Percentiles rank a stretch among this genome's conserved stretches.
phyloP scores from a whole-genome alignment of 1,140 invertebrate species.

The Bathynomus jamesi region DNA sequence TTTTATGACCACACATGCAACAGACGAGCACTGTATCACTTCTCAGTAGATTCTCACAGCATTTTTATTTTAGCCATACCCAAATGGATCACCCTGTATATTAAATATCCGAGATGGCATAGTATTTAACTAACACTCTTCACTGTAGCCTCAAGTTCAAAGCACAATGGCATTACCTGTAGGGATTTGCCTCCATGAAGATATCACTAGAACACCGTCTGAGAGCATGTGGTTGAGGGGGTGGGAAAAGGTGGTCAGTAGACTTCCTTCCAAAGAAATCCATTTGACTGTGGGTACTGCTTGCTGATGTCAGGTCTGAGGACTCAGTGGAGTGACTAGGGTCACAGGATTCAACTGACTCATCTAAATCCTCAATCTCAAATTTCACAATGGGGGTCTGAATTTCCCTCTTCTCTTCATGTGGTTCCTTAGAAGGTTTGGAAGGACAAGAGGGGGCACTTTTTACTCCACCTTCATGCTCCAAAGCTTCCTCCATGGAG shows the following conservation, averaged over 20 bases:
- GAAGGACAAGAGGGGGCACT: background rate
- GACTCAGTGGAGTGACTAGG: constrained; percentile 47
- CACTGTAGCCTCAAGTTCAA: too few relatives aligned
- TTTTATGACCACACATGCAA: too few relatives aligned
- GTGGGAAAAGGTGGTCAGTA: constrained; percentile 25
- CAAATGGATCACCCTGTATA: too few relatives aligned
- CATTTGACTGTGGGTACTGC: constrained; percentile 34
- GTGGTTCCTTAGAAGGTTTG: background rate
- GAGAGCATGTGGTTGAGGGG: constrained; percentile 11
- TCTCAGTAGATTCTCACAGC: too few relatives aligned
- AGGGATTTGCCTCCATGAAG: constrained; percentile 33
- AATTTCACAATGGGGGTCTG: constrained; percentile 16
- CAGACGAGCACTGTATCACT: too few relatives aligned
- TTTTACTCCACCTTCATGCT: background rate
- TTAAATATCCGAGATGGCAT: too few relatives aligned
- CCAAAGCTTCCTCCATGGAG: background rate
- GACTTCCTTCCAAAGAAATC: too few relatives aligned
- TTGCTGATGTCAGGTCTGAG: constrained; percentile 42
- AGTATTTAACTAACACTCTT: too few relatives aligned
- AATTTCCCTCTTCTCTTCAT: constrained; percentile 4
- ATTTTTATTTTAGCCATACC: too few relatives aligned
- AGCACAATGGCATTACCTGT: constrained; percentile 18
- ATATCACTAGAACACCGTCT: constrained; percentile 28
- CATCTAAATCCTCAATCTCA: constrained; percentile 19
- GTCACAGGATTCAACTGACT: constrained; percentile 16